These are phyloP conservation scores for Gadopsis marmoratus DNA, from an alignment of 2,797 vertebrate species.

Conservation along the genomic window DNA sequence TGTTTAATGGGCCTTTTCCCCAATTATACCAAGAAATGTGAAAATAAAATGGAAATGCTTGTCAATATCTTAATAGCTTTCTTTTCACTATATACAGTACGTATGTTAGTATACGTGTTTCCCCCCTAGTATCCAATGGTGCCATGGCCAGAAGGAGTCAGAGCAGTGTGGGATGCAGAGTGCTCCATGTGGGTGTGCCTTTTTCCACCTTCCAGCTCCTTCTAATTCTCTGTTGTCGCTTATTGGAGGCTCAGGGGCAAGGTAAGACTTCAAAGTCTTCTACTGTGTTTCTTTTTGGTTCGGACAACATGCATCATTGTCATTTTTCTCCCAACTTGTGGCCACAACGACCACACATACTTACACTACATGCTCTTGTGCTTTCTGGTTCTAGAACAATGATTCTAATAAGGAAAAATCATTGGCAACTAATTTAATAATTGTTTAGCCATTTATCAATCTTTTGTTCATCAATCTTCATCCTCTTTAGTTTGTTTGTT, in stretches of 20 bases:
- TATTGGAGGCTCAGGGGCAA: conserved; percentile 73
- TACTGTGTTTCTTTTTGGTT: not conserved
- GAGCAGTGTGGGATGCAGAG: conserved; percentile 36
- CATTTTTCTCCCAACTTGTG: not conserved
- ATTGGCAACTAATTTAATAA: not conserved
- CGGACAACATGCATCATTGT: not conserved
- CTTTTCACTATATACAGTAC: not conserved
- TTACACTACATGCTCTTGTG: no score
- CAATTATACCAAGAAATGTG: conserved; percentile 11
- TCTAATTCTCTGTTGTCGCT: conserved; percentile 62
- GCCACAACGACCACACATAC: not conserved
- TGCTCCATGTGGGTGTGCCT: conserved; percentile 22
- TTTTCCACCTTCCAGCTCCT: conserved; percentile 57
- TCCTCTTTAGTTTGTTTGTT: not conserved
- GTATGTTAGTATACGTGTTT: not conserved
- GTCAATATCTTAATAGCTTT: conserved; percentile 4
- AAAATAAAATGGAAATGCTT: conserved; percentile 12
- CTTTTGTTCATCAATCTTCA: not conserved
- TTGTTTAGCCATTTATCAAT: not conserved
- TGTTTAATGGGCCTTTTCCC: conserved; percentile 4
- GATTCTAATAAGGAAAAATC: not conserved
- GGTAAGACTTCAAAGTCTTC: conserved; percentile 69
- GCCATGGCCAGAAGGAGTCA: conserved; percentile 59
- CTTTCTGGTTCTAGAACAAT: no score
- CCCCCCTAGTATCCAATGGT: conserved; percentile 63